Base-by-base conservation (phyloP, 1,140 invertebrate species). In the Calosoma granatense region DNA sequence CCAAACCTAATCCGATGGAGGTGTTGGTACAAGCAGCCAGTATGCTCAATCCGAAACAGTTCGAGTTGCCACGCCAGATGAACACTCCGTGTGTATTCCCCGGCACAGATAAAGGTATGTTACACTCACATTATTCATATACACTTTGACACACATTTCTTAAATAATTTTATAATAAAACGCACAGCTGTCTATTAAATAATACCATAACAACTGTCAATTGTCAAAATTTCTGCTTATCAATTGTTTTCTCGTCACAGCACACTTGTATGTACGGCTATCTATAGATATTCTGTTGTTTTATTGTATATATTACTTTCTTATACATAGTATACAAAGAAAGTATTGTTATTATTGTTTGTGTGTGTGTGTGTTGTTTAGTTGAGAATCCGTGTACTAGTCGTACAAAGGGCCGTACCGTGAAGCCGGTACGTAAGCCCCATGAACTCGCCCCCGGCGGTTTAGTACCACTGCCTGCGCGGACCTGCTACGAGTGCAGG, bases 41-140 rank as follows among this genome's bases (percentile, higher is more conserved):
- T 57, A 71, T 86, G 55, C 80, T 90, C 70, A 96, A 95, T 76
- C 92, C 93, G 2, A 82, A 81, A 63, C 89, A 95, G 72, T 95
- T 94, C 74, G 85, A 90, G 66, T 70, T 96, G 57, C 90, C 92
- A 0, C 76, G 81, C 58, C 88, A 92, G 64, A 80, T 93, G 68
- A 80, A 81, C 56, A 76, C 90, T 58, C 85, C 86, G 56, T 84
- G 83, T 53, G 78, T 82, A 52, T 88, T 95, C 68, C 92, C 92
- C 56, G 92, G 92, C 58, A 84, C 81, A 51, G 86, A 88, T 60
- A 88, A 87, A 76, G 72, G 79, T 81, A 67, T 36, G 54, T 53
- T 53, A 11, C 26, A 36, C 26, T 36, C 26, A n/a, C 6, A 9
- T 36, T 36, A n/a, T n/a, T n/a, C n/a, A n/a, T n/a, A n/a, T n/a